Conservation (phyloP, 1,140 invertebrate genomes). For the Caenorhabditis brenneri region DNA sequence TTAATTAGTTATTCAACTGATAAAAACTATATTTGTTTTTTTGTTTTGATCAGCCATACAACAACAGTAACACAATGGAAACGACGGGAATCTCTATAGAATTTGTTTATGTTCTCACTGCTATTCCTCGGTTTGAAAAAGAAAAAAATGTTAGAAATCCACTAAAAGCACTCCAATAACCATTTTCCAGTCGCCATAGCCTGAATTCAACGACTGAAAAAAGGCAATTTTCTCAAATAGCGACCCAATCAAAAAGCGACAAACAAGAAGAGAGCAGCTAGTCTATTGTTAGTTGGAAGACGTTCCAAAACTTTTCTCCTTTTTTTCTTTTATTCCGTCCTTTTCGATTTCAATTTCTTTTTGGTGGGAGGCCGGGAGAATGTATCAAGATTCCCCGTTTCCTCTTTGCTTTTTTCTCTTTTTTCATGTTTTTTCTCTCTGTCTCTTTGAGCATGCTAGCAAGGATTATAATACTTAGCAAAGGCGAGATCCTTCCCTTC, state of each 20-base stretch:
- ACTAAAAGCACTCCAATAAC: not conserved
- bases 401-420: not conserved
- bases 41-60: too few species aligned
- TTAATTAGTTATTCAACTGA: too few species aligned
- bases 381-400: conserved; percentile 36
- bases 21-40: too few species aligned
- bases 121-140: too few species aligned
- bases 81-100: too few species aligned
- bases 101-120: too few species aligned
- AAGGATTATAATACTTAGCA: conserved; percentile 43
- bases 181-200: not conserved
- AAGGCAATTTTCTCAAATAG: not conserved
- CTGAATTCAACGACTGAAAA: not conserved
- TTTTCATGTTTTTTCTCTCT: not conserved
- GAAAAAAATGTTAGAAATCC: not conserved
- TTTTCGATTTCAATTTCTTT: conserved; percentile 13
- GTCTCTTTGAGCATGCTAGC: not conserved
- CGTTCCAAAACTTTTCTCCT: conserved; percentile 14
- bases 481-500: not conserved
- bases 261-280: conserved; percentile 1
- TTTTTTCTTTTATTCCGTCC: not conserved
- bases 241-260: conserved; percentile 13
- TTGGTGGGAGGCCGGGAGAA: not conserved
- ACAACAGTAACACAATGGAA: too few species aligned
- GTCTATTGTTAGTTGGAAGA: conserved; percentile 3